Percentiles rank a stretch among this genome's conserved stretches.
Conservation (phyloP, 1,140 invertebrate genomes). For the Drosophila sturtevanti region DNA sequence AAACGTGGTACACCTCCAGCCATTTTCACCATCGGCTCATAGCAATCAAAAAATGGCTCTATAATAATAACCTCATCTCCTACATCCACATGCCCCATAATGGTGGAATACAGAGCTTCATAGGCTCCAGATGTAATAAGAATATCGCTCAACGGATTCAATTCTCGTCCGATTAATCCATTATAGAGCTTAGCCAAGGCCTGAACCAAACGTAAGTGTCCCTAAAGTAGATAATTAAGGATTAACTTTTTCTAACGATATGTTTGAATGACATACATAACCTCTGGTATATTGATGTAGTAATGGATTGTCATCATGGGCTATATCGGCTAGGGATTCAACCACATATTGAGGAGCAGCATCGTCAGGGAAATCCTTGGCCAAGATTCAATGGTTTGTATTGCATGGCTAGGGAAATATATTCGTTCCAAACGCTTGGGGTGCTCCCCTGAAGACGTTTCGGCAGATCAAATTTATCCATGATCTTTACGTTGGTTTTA, state of each 20-base stretch:
- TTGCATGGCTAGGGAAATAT: slow-evolving; percentile 93
- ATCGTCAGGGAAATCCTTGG: slow-evolving; percentile 99
- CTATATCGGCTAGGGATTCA: slow-evolving; percentile 88
- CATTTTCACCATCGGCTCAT: slow-evolving; percentile 95
- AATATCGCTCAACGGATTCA: slow-evolving; percentile 93
- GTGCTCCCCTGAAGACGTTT: slow-evolving; percentile 85
- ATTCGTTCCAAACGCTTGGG: slow-evolving; percentile 92
- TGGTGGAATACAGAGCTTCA: slow-evolving; percentile 92
- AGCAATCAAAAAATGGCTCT: slow-evolving; percentile 99
- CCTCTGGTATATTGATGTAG: slow-evolving; percentile 96
- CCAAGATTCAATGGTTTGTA: slow-evolving; percentile 97
- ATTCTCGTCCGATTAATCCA: slow-evolving; percentile 87
- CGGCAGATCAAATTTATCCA: slow-evolving; percentile 86
- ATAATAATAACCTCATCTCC: slow-evolving; percentile 98
- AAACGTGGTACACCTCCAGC: slow-evolving; percentile 94
- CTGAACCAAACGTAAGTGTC: slow-evolving; percentile 94
- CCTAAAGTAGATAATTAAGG: slow-evolving; percentile 84
- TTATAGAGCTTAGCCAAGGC: slow-evolving; percentile 93
- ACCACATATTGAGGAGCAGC: slow-evolving; percentile 92
- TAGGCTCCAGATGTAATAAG: slow-evolving; percentile 96
- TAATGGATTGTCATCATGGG: slow-evolving; percentile 88
- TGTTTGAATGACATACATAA: slow-evolving; percentile 86
- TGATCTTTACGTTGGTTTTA: slow-evolving; percentile 23
- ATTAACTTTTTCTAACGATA: neutral
- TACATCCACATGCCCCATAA: slow-evolving; percentile 92